These are phyloP conservation scores for Nannobrachium achirus DNA, from an alignment of 2,113 vertebrate genomes.

Conservation along the genomic window DNA sequence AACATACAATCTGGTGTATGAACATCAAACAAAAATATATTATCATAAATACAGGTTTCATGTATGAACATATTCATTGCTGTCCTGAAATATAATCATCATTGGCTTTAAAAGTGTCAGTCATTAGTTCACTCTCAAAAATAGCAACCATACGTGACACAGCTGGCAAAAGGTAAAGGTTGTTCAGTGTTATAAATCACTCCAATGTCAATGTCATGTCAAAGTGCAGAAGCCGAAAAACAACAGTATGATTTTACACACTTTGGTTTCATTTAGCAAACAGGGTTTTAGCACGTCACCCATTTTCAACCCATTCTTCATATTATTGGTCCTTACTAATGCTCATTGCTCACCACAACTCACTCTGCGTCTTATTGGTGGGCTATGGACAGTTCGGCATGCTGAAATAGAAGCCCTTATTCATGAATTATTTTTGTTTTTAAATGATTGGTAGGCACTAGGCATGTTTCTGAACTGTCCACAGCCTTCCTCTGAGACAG, in stretches of 20 bases:
- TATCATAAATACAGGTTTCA: conserved; percentile 49
- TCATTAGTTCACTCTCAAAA: conserved; percentile 22
- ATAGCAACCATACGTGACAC: conserved; percentile 5
- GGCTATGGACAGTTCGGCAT: too few relatives aligned
- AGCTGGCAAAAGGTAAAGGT: conserved; percentile 1
- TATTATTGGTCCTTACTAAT: too few relatives aligned
- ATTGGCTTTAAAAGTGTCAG: not conserved
- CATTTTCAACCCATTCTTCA: too few relatives aligned
- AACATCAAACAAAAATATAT: conserved; percentile 18
- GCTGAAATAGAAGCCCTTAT: too few relatives aligned
- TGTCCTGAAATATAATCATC: not conserved
- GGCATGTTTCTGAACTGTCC: too few relatives aligned
- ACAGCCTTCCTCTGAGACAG: conserved; percentile 15
- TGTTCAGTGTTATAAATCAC: not conserved
- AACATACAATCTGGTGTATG: conserved; percentile 7
- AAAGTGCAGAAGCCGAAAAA: conserved; percentile 51
- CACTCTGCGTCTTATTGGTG: too few relatives aligned
- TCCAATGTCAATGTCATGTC: not conserved
- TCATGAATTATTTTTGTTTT: too few relatives aligned
- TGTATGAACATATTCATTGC: not conserved
- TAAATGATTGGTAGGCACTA: too few relatives aligned
- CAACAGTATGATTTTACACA: conserved; percentile 32
- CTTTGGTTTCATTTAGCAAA: too few relatives aligned
- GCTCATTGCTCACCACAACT: too few relatives aligned
- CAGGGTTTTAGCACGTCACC: too few relatives aligned